Evolutionary conservation across 2,797 vertebrate genomes (phyloP).

Genomic region (Petrocephalus sullivani): DNA sequence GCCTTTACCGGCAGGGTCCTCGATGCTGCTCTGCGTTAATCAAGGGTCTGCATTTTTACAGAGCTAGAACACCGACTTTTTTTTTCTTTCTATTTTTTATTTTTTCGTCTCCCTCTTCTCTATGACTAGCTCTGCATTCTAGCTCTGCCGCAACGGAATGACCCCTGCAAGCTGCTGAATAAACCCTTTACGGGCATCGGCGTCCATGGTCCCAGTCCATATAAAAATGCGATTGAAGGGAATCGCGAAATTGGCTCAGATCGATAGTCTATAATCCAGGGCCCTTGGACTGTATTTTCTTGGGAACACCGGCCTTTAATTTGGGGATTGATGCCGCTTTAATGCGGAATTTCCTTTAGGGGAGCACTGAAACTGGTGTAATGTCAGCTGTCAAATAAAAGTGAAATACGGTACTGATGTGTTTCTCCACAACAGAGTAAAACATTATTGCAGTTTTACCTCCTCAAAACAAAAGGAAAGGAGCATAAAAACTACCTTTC

Average conservation of each 20-base stretch:
- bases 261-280: constrained; percentile 17
- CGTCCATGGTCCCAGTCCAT: not conserved
- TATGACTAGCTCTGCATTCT: not conserved
- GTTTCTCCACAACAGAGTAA: constrained; percentile 23
- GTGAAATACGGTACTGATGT: constrained; percentile 20
- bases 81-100: too few relatives aligned
- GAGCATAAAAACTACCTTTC: constrained; percentile 2
- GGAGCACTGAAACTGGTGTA: constrained; percentile 36
- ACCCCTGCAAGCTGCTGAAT: not conserved
- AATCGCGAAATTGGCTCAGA: constrained; percentile 8
- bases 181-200: not conserved
- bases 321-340: constrained; percentile 42
- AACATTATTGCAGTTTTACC: constrained; percentile 24
- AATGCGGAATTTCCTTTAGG: constrained; percentile 24
- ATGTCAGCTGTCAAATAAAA: constrained; percentile 35
- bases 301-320: constrained; percentile 23
- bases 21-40: not conserved
- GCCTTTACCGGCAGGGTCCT: not conserved
- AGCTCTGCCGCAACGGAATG: not conserved
- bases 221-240: constrained; percentile 21
- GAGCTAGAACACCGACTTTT: not conserved
- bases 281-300: constrained; percentile 8
- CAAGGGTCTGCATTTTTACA: not conserved
- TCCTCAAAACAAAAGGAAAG: not conserved
- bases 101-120: not conserved